Conservation (phyloP, 2,113 vertebrate genomes). For the Plecturocebus donacophilus region DNA sequence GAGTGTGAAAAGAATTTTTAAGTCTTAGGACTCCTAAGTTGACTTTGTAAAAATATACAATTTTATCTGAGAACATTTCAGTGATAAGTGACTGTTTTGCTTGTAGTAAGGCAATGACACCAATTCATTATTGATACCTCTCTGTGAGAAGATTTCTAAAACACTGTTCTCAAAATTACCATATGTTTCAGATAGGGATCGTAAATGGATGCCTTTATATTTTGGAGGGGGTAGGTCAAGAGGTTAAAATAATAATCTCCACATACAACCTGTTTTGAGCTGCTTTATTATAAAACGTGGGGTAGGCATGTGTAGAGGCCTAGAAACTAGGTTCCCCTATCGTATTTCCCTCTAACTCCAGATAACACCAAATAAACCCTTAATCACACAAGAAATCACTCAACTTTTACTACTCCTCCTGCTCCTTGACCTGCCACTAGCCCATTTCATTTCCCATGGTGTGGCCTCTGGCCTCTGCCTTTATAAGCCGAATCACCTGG, state of each 20-base stretch:
- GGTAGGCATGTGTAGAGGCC: not conserved
- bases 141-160: not conserved
- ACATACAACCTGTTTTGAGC: slow-evolving; percentile 2
- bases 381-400: slow-evolving; percentile 80
- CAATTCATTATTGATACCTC: fast-evolving
- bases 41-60: not conserved
- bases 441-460: slow-evolving; percentile 77
- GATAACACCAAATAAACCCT: slow-evolving; percentile 79
- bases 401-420: slow-evolving; percentile 65
- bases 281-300: slow-evolving; percentile 11
- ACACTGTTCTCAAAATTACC: not conserved
- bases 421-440: slow-evolving; percentile 62
- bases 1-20: not conserved
- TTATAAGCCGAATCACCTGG: slow-evolving; percentile 71
- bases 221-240: not conserved
- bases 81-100: not conserved
- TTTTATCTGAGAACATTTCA: not conserved
- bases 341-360: slow-evolving; percentile 70
- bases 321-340: slow-evolving; percentile 22
- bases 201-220: not conserved
- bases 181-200: not conserved
- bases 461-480: slow-evolving; percentile 71
- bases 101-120: too few species aligned
- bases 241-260: slow-evolving; percentile 63
- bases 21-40: not conserved